Evolutionary conservation across 2,888 invertebrate species (phyloP).

Genomic region (Napeogenes sylphis): DNA sequence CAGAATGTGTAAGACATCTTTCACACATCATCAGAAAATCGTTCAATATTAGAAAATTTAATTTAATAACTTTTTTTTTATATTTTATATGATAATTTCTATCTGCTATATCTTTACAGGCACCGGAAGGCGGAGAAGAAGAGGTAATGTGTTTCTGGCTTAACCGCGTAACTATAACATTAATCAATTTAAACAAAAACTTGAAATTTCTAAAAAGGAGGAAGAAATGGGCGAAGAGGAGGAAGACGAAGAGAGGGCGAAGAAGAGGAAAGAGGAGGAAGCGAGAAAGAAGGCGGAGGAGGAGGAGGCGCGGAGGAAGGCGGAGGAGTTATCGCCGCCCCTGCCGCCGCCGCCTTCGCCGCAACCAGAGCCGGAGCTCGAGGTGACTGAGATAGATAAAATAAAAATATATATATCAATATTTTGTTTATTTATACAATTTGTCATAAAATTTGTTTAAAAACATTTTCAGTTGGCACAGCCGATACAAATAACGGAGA

Average conservation of each 20-base stretch:
- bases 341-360: constrained; percentile 69
- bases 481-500: constrained; percentile 46
- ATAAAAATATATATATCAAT: background rate
- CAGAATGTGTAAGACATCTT: no score
- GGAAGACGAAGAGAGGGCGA: constrained; percentile 60
- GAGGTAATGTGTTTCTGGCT: constrained; percentile 43
- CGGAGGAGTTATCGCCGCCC: constrained; percentile 62
- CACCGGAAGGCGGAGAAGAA: constrained; percentile 62
- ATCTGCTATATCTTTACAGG: constrained; percentile 42
- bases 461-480: constrained; percentile 42
- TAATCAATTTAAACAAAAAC: background rate
- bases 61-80: constrained; percentile 15
- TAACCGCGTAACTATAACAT: background rate
- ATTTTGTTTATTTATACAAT: background rate
- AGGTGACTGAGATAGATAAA: constrained; percentile 37
- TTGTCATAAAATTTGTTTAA: background rate
- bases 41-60: background rate
- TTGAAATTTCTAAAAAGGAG: constrained; percentile 25
- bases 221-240: constrained; percentile 58
- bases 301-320: constrained; percentile 61
- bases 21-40: no score
- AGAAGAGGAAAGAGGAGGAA: constrained; percentile 52
- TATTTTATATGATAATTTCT: constrained; percentile 11
- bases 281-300: constrained; percentile 56
- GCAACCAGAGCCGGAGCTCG: constrained; percentile 58